Conservation (phyloP, 2,113 vertebrate genomes). For the Malurus alboscapulatus region DNA sequence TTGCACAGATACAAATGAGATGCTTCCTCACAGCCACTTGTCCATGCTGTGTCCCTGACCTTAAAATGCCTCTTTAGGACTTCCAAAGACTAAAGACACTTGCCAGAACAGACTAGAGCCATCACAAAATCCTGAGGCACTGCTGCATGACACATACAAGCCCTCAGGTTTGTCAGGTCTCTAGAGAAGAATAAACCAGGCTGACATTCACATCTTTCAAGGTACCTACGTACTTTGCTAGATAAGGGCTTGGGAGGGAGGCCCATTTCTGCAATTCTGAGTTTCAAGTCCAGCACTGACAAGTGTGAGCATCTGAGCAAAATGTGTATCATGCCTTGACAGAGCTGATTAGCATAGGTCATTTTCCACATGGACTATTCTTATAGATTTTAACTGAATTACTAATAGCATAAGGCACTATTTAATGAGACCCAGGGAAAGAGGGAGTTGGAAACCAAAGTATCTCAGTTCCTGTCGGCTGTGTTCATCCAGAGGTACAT, state of each 20-base stretch:
- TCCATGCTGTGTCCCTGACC: neutral
- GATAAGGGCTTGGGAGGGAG: neutral
- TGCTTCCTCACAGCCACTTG: neutral
- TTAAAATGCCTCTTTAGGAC: neutral
- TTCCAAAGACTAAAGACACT: neutral
- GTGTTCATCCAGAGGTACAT: neutral
- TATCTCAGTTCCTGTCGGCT: neutral
- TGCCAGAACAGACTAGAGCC: neutral
- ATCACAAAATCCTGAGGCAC: neutral
- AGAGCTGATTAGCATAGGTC: neutral
- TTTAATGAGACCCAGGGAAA: neutral
- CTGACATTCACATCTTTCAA: neutral
- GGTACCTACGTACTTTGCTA: fast-evolving
- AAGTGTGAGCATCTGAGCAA: neutral
- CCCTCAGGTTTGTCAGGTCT: neutral
- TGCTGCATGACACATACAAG: neutral
- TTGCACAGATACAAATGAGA: neutral
- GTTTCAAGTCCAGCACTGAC: neutral
- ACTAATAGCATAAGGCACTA: neutral
- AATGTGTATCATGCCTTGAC: neutral
- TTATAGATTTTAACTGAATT: neutral
- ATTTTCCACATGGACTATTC: neutral
- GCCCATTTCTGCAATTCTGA: neutral
- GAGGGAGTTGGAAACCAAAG: neutral
- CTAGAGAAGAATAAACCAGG: neutral